phyloP scores from a whole-genome alignment of 2,797 vertebrate species.

The Threskiornis aethiopicus region DNA sequence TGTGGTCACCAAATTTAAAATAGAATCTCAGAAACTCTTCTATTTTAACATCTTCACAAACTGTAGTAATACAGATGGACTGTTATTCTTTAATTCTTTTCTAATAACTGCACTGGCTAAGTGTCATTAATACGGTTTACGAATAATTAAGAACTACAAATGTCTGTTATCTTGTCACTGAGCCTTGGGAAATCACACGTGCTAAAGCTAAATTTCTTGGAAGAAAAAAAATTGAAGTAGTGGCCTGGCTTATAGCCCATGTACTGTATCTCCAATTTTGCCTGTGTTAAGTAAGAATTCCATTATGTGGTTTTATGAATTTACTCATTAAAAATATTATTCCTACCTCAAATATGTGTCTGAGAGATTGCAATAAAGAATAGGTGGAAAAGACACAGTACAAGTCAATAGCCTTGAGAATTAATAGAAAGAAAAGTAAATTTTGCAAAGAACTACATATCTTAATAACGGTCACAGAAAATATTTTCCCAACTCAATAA shows the following conservation, averaged over 20 bases:
- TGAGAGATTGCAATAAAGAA: not conserved
- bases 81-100: conserved; percentile 4
- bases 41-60: not conserved
- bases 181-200: not conserved
- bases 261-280: conserved; percentile 2
- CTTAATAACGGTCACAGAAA: not conserved
- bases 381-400: not conserved
- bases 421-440: not conserved
- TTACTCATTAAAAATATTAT: conserved; percentile 34
- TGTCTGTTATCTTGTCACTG: not conserved
- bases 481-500: not conserved
- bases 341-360: conserved; percentile 48
- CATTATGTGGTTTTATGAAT: conserved; percentile 8
- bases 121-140: not conserved
- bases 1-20: not conserved
- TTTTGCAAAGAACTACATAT: not conserved
- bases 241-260: not conserved
- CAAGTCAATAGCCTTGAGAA: not conserved
- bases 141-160: not conserved
- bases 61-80: not conserved
- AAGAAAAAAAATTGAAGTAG: not conserved
- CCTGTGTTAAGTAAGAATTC: not conserved
- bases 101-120: not conserved
- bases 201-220: not conserved
- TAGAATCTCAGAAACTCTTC: not conserved